phyloP scores from a whole-genome alignment of 2,888 invertebrate species.

The Icerya purchasi region DNA sequence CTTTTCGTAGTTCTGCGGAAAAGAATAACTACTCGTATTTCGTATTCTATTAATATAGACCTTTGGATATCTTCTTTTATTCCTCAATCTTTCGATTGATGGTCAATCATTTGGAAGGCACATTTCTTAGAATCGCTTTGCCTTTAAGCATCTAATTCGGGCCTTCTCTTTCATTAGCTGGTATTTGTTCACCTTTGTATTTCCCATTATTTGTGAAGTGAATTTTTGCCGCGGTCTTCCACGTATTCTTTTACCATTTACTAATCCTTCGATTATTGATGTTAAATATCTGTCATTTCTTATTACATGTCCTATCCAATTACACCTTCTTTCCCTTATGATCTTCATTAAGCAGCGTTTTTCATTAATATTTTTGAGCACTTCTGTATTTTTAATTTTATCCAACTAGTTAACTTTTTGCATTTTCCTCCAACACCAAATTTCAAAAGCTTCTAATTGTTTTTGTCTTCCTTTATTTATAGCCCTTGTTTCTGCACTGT shows the following conservation, averaged over 20 bases:
- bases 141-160: background rate
- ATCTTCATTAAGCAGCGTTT: background rate
- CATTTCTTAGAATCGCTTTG: too few species aligned
- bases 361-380: background rate
- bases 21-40: too few species aligned
- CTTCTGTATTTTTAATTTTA: background rate
- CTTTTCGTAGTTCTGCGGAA: too few species aligned
- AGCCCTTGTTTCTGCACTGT: too few species aligned
- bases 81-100: background rate
- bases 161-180: background rate
- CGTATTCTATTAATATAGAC: background rate
- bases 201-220: background rate
- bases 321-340: background rate
- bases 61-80: background rate
- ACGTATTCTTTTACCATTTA: background rate
- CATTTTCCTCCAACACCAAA: background rate
- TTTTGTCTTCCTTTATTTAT: too few species aligned
- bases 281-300: too few species aligned
- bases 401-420: background rate
- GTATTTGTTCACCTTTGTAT: background rate
- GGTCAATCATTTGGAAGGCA: background rate
- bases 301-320: too few species aligned
- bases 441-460: too few species aligned
- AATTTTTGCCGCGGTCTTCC: background rate
- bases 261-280: too few species aligned